phyloP scores from a whole-genome alignment of 2,888 invertebrate species.

The Chironomus tentans region DNA sequence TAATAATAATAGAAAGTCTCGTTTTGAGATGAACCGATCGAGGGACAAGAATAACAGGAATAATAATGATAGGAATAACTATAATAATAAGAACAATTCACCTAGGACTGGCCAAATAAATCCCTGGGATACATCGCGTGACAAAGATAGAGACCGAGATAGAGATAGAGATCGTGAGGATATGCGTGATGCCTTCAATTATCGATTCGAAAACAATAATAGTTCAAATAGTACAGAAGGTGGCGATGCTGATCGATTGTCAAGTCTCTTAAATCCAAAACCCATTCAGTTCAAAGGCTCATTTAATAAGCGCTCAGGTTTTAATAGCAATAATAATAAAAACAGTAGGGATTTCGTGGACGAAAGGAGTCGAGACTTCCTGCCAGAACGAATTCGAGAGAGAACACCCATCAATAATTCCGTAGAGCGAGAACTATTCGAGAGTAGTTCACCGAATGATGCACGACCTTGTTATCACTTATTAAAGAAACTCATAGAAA shows the following conservation, averaged over 20 bases:
- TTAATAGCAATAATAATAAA: not conserved
- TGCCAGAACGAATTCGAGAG: not conserved
- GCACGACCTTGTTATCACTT: conserved; percentile 3
- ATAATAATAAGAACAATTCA: not conserved
- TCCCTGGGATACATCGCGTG: not conserved
- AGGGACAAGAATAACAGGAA: not conserved
- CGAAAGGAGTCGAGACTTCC: not conserved
- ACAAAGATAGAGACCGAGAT: too few species aligned
- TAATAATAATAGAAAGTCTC: not conserved
- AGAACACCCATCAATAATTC: conserved; percentile 12
- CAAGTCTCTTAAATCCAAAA: conserved; percentile 2
- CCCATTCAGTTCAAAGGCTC: conserved; percentile 17
- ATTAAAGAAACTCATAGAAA: conserved; percentile 5
- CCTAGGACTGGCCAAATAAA: not conserved
- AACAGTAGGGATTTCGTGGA: not conserved
- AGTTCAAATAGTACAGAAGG: not conserved
- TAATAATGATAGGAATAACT: not conserved
- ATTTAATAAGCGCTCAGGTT: conserved; percentile 12
- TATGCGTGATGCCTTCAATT: not conserved
- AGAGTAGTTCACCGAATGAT: not conserved
- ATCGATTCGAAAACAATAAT: not conserved
- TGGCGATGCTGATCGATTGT: not conserved
- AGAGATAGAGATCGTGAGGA: too few species aligned
- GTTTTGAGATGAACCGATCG: not conserved
- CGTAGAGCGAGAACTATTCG: not conserved